phyloP scores from a whole-genome alignment of 1,140 invertebrate species.

The Lepidurus apus region DNA sequence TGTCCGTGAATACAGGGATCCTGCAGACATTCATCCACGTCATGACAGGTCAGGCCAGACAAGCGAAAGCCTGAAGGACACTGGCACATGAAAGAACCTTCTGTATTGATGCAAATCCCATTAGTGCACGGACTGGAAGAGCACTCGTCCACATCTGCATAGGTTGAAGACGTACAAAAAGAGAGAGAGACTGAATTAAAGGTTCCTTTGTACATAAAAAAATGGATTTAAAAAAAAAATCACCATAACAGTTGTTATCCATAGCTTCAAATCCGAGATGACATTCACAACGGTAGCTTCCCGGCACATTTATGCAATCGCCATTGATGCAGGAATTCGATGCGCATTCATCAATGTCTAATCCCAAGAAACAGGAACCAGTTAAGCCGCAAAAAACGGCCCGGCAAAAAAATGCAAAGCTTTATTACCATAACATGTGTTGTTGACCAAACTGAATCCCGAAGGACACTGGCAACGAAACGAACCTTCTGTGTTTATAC shows the following conservation, averaged over 20 bases:
- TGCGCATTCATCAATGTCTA: constrained; percentile 76
- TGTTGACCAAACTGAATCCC: constrained; percentile 37
- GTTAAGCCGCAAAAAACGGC: background rate
- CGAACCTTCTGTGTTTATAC: constrained; percentile 48
- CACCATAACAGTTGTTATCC: constrained; percentile 25
- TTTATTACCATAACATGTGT: constrained; percentile 44
- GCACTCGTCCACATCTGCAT: constrained; percentile 59
- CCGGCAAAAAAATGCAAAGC: background rate
- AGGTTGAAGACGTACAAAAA: background rate
- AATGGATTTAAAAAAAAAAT: constrained; percentile 25
- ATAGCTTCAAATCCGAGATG: constrained; percentile 45
- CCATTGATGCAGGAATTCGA: constrained; percentile 61
- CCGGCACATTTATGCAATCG: constrained; percentile 53
- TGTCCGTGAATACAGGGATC: constrained; percentile 37
- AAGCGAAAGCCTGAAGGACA: constrained; percentile 67
- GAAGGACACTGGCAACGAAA: constrained; percentile 59
- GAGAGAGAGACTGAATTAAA: background rate
- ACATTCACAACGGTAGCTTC: constrained; percentile 49
- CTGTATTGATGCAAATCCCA: constrained; percentile 68
- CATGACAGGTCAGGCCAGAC: constrained; percentile 47
- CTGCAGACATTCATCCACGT: constrained; percentile 37
- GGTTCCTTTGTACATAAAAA: background rate
- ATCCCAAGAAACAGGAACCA: background rate
- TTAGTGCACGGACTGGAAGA: constrained; percentile 49
- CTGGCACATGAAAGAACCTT: constrained; percentile 72